Base-by-base conservation (phyloP, 2,888 invertebrate species). In the Selenia dentaria region DNA sequence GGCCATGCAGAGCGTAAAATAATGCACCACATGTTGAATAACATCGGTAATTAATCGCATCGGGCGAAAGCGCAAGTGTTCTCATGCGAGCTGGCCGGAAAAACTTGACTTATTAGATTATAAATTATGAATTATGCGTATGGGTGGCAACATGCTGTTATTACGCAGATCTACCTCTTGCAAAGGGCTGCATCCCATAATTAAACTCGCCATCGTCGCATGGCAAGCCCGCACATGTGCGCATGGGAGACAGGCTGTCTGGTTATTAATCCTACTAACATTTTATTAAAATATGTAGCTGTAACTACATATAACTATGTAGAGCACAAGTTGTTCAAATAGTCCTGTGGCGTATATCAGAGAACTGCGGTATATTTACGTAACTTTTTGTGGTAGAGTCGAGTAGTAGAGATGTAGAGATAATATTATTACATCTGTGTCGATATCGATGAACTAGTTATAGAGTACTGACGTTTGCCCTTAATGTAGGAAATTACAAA, bases 21-120 rank as follows among this genome's bases (percentile, higher is more conserved):
- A 83, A 83, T 82, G 76, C 81, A 75, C 80, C 83, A 82, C 74
- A 82, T 85, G 87, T 85, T 85, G 74, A 77, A 82, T 80, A 83
- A 81, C 75, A 78, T 73, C 62, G 62, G 75, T 80, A 80, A 85
- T 88, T 83, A 83, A 81, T 80, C 66, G 73, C 76, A 74, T 67
- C 72, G 62, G 71, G 80, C 76, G 83, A 87, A 86, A 87, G 81
- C 70, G 83, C 75, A 80, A 86, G 83, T 81, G 78, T 84, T 85
- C 84, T 80, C 83, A 83, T 81, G 83, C 79, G 62, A 78, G 67
- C 59, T 65, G 51, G 51, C 60, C 58, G 69, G 72, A 74, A 73
- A 74, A 79, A 79, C 62, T 62, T 59, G 61, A 66, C 67, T 68
- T 71, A 74, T 71, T 74, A 73, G 59, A 72, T 68, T 63, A 71